Evolutionary conservation across 1,140 invertebrate species (phyloP).

Genomic region (Ephestia elutella): DNA sequence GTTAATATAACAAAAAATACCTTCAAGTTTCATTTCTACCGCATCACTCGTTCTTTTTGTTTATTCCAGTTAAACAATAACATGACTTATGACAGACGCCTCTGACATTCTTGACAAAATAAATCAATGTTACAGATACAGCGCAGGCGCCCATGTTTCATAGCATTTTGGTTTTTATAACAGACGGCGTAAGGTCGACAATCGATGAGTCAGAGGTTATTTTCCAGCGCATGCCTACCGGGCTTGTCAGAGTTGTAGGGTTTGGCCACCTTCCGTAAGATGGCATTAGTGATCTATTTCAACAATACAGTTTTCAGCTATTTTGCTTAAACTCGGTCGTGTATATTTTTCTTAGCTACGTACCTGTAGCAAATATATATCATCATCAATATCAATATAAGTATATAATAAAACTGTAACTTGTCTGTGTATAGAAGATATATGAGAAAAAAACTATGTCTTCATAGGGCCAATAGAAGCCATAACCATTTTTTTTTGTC

Average conservation of each 20-base stretch:
- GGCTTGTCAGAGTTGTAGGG: constrained; percentile 3
- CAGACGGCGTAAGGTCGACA: constrained; percentile 8
- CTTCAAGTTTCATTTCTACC: constrained; percentile 42
- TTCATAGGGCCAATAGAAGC: too few relatives aligned
- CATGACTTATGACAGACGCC: constrained; percentile 23
- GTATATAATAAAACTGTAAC: too few relatives aligned
- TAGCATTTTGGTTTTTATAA: constrained; percentile 20
- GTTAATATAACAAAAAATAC: constrained; percentile 23
- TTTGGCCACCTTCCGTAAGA: constrained; percentile 12
- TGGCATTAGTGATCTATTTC: constrained; percentile 11
- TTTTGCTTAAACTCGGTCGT: too few relatives aligned
- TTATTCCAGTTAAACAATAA: constrained; percentile 22
- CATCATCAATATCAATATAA: too few relatives aligned
- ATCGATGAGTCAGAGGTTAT: background rate
- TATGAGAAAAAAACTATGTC: too few relatives aligned
- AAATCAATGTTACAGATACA: constrained; percentile 54
- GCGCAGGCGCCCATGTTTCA: constrained; percentile 41
- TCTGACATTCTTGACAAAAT: constrained; percentile 42
- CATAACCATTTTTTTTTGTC: too few relatives aligned
- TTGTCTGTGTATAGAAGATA: too few relatives aligned
- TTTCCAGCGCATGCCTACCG: constrained; percentile 32
- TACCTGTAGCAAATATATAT: too few relatives aligned
- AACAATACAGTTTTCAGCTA: background rate
- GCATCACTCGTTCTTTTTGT: constrained; percentile 31
- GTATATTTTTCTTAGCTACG: too few relatives aligned